Conservation (phyloP, 2,888 invertebrate species). For the Hipparchia sbordonii region DNA sequence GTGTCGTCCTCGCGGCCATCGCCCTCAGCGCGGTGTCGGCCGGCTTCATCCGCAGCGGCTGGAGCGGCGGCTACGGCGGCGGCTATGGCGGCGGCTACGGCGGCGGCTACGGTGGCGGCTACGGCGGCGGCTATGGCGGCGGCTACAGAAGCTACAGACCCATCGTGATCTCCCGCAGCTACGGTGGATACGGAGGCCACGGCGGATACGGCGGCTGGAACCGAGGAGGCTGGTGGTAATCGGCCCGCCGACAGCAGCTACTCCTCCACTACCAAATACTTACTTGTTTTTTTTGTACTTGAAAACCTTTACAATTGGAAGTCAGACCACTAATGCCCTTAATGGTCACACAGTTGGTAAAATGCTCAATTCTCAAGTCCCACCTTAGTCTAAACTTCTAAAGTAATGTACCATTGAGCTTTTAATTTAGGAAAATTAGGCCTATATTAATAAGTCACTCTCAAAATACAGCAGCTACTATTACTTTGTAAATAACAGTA, state of each 20-base stretch:
- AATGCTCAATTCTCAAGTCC: neutral
- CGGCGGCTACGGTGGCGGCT: conserved; percentile 39
- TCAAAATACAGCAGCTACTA: neutral
- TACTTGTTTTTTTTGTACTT: neutral
- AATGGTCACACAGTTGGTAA: neutral
- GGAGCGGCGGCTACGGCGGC: conserved; percentile 34
- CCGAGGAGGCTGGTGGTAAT: conserved; percentile 34
- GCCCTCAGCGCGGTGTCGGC: conserved; percentile 50
- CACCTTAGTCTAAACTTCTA: neutral
- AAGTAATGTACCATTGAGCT: neutral
- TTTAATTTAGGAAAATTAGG: neutral
- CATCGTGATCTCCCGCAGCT: conserved; percentile 23
- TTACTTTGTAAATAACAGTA: neutral
- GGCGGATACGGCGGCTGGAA: neutral
- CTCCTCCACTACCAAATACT: conserved; percentile 7
- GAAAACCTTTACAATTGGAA: neutral
- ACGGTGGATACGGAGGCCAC: conserved; percentile 27
- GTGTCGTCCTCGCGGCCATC: conserved; percentile 47
- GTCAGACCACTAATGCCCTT: neutral
- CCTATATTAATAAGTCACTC: neutral
- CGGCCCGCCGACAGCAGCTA: neutral
- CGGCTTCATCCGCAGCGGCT: conserved; percentile 47
- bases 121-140: conserved; percentile 14
- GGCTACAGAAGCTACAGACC: conserved; percentile 20
- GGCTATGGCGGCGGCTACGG: conserved; percentile 10